Evolutionary conservation across 2,888 invertebrate species (phyloP), one percentile per base, ranked within the genome.

Genomic region (Ernsta delagoae): DNA sequence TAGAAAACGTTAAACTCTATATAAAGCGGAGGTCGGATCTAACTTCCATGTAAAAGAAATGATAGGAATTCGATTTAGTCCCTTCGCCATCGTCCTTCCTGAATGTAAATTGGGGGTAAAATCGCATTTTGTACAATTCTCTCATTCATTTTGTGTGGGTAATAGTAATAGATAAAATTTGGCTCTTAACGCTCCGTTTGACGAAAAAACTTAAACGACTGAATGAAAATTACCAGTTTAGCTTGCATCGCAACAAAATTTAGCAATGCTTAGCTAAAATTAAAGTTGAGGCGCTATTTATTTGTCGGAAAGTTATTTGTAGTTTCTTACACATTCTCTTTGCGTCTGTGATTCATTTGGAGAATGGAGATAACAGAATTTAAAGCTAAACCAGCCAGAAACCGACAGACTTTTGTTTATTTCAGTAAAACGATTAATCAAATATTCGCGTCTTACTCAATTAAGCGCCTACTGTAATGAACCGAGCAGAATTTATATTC

Each of bases 1-100:
- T 79, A 81, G 50, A 69, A 34, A 69, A 63, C 41, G 63, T 69
- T 63, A 69, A 59, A 69, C 59, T 69, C 53, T 39, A 53, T 69
- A 48, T 59, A 63, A 69, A 41, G 50, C 75, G 78, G 79, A 79
- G 81, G 79, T 76, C 79, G 82, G 81, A 83, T 82, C 82, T 79
- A 77, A 75, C 78, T 78, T 78, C 78, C 80, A 80, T 79, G 83
- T 82, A 83, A 81, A 83, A 86, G 85, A 87, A 88, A 85, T 84
- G 90, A 85, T 83, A 84, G 88, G 87, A 90, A 91, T 92, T 92
- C 90, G 89, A 91, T 92, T 89, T 88, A 79, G 87, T 81, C 86
- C 88, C 86, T 85, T 78, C 84, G 79, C 81, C 83, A 79, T 66
- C 82, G 82, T 87, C 89, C 86, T 88, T 82, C 85, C 84, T 87